Evolutionary conservation across 2,113 vertebrate species (phyloP), one percentile per base, ranked within the genome.

Genomic region (Cercocebus atys): DNA sequence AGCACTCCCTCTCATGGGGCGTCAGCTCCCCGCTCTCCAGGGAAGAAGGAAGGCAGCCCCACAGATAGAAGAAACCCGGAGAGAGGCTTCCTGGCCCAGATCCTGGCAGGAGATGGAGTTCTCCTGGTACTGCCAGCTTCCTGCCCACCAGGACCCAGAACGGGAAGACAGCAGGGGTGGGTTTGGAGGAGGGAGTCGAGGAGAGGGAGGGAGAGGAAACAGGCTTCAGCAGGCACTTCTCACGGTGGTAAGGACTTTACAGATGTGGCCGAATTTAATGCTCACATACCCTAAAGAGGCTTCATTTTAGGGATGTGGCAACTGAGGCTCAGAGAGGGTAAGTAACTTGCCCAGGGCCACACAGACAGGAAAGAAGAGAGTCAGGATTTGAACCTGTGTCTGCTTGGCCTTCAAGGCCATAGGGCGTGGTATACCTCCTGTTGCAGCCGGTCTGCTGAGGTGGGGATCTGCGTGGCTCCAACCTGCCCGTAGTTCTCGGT

Each of bases 381-480:
- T 27, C n/a, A 50, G 90, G 55, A 17, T 32, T 35, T 66, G 59
- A 73, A n/a, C 57, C 52, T 1, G 8, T 0, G 9, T 73, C 47
- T 38, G 20, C 0, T 0, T 14, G 27, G 90, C 64, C 22, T 40
- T 52, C 25, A 8, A 45, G 84, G 45, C 35, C 38, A 1, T 0
- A 8, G 85, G 14, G 50, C 20, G 2, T 0, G 35, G 72, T 99
- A 97, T 99, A 99, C 99, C 2, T 99, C 99, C 96, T 99, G 99
- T 88, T 99, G 99, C 2, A 99, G 99, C 87, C 96, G 98, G 97
- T 99, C 99, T 52, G 99, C 98, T 0, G 99, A 99, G 32, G 98
- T 75, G 8, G 99, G 99, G 98, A 99, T 98, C 81, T 98, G 94
- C 0, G 97, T 81, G 38, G 98, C 98, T 20, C 98, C 98, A 0